Evolutionary conservation across 2,113 vertebrate genomes (phyloP).

Genomic region (Pipa parva): DNA sequence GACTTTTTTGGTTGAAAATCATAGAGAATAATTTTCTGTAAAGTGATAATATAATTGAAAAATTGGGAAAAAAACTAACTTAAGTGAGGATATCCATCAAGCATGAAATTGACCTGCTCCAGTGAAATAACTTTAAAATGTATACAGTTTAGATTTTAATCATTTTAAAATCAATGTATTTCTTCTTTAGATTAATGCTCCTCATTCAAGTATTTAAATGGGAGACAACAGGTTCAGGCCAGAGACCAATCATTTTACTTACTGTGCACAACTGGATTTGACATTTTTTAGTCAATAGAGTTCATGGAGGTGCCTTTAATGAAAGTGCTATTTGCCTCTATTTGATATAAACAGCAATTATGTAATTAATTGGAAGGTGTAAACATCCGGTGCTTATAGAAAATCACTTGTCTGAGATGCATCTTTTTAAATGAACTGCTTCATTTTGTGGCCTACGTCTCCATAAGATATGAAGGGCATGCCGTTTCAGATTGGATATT

Average conservation of each 20-base stretch:
- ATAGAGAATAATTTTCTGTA: no score
- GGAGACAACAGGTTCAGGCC: not conserved
- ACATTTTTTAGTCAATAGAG: not conserved
- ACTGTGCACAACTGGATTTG: not conserved
- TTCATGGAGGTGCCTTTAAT: slow-evolving; percentile 15
- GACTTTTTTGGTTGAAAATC: slow-evolving; percentile 5
- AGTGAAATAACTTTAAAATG: not conserved
- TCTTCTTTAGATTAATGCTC: slow-evolving; percentile 2
- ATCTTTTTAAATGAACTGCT: not conserved
- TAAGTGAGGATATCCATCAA: not conserved
- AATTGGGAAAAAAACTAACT: not conserved
- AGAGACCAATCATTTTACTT: slow-evolving; percentile 11
- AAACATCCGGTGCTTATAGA: not conserved
- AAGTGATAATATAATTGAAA: slow-evolving; percentile 6
- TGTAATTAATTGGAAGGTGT: not conserved
- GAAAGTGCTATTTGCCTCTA: slow-evolving; percentile 13
- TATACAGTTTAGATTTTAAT: slow-evolving; percentile 16
- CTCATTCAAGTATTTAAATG: not conserved
- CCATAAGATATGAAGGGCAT: not conserved
- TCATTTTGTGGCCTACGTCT: not conserved
- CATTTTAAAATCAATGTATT: slow-evolving; percentile 1
- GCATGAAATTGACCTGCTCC: slow-evolving; percentile 14
- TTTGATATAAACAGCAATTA: slow-evolving; percentile 9
- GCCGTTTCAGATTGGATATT: slow-evolving; percentile 21
- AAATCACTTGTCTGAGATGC: not conserved